A percentile compares a stretch with the other conserved stretches of the same genome.
Evolutionary conservation across 2,113 vertebrate genomes (phyloP).

Genomic region (Phyllostomus discolor): DNA sequence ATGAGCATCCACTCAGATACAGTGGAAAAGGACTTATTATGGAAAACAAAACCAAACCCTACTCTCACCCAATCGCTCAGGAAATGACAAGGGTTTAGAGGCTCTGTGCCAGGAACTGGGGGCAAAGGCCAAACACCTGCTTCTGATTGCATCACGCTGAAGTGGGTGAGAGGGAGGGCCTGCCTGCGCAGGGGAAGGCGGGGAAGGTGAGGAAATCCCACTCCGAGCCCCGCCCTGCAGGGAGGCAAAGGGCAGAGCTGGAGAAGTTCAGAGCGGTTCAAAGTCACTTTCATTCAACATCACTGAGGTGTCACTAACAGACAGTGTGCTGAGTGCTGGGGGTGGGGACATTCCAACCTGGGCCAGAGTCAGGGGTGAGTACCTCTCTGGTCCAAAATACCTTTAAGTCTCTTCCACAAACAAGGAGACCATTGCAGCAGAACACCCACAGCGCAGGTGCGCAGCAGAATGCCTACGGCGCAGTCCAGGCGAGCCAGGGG

Average conservation of each 20-base stretch:
- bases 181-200: too few species aligned
- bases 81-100: neutral
- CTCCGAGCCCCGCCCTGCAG: neutral
- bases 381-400: neutral
- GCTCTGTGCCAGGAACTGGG: neutral
- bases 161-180: rapidly evolving
- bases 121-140: neutral
- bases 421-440: too few species aligned
- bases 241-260: neutral
- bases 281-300: neutral
- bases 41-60: neutral
- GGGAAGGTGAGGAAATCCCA: neutral
- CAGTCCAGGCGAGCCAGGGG: neutral
- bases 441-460: neutral
- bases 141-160: neutral
- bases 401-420: neutral
- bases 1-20: neutral
- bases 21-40: neutral
- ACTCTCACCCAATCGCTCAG: neutral
- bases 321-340: neutral
- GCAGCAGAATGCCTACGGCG: neutral
- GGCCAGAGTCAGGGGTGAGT: neutral
- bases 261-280: neutral
- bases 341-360: rapidly evolving
- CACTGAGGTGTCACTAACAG: rapidly evolving